phyloP scores from a whole-genome alignment of 1,140 invertebrate genomes.

The Diploscapter pachys region DNA sequence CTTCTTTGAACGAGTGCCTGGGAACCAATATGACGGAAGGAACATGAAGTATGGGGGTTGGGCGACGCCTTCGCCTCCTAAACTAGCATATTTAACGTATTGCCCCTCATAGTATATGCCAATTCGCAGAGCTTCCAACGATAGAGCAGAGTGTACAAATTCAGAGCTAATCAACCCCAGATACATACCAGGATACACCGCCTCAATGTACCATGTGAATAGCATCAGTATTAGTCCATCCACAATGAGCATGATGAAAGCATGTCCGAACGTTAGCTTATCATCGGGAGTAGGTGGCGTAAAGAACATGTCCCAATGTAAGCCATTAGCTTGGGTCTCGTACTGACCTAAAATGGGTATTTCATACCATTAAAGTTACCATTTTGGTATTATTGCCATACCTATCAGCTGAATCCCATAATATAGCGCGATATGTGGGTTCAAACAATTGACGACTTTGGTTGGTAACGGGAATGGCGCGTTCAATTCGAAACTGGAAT shows the following conservation, averaged over 20 bases:
- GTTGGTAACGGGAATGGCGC: constrained; percentile 35
- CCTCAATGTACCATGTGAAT: constrained; percentile 71
- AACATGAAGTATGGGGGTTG: constrained; percentile 50
- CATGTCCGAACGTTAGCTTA: constrained; percentile 42
- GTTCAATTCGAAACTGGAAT: constrained; percentile 40
- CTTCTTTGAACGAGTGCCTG: constrained; percentile 68
- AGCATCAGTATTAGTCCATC: constrained; percentile 69
- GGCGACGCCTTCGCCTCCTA: constrained; percentile 54
- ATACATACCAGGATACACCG: constrained; percentile 47
- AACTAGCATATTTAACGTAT: too few relatives aligned
- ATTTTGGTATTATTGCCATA: constrained; percentile 23
- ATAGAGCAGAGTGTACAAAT: constrained; percentile 7
- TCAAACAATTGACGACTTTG: constrained; percentile 6
- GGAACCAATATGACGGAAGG: constrained; percentile 68
- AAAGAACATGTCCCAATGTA: constrained; percentile 41
- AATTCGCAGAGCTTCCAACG: too few relatives aligned
- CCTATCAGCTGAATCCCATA: constrained; percentile 48
- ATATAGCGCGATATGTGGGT: constrained; percentile 1
- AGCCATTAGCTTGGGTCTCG: constrained; percentile 45
- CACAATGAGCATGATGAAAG: constrained; percentile 67
- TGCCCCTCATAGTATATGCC: too few relatives aligned
- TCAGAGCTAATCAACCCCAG: neutral
- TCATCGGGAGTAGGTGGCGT: constrained; percentile 43
- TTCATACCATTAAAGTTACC: constrained; percentile 24
- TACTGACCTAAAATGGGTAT: constrained; percentile 43